Evolutionary conservation across 1,140 invertebrate genomes (phyloP).

Genomic region (Drosophila orosa): DNA sequence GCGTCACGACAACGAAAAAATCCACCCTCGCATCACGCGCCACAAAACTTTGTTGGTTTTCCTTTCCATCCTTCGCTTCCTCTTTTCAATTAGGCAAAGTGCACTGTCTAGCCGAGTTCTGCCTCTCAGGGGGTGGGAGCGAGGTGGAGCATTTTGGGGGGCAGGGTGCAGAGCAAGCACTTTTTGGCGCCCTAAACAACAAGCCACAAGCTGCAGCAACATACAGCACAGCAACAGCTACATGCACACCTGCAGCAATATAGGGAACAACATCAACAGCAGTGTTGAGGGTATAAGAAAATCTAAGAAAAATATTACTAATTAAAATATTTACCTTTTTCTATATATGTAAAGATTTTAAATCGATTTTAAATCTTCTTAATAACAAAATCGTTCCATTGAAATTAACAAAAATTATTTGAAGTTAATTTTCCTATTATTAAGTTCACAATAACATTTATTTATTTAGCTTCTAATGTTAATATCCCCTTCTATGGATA

Average conservation of each 20-base stretch:
- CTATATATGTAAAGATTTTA: background rate
- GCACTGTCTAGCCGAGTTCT: conserved; percentile 30
- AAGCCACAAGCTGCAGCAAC: conserved; percentile 26
- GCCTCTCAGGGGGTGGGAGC: background rate
- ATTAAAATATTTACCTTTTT: background rate
- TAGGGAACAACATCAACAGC: conserved; percentile 4
- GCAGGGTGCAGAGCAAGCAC: background rate
- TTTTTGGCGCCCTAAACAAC: conserved; percentile 11
- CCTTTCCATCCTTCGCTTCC: conserved; percentile 9
- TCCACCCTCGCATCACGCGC: conserved; percentile 42
- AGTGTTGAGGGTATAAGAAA: conserved; percentile 9
- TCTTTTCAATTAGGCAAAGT: conserved; percentile 39
- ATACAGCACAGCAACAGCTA: background rate
- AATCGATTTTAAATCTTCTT: background rate
- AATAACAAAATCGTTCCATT: too few species aligned
- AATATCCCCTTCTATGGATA: too few species aligned
- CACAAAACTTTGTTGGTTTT: conserved; percentile 13
- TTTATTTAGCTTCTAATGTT: background rate
- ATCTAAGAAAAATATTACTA: background rate
- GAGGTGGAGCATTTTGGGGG: background rate
- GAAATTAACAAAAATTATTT: background rate
- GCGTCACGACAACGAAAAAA: conserved; percentile 50
- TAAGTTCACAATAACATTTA: background rate
- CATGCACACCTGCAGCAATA: conserved; percentile 3
- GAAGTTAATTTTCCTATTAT: background rate